Percentiles rank a stretch among this genome's conserved stretches.
These are phyloP conservation scores for Tenthredo amoena DNA, from an alignment of 2,888 invertebrate genomes.

Conservation along the genomic window DNA sequence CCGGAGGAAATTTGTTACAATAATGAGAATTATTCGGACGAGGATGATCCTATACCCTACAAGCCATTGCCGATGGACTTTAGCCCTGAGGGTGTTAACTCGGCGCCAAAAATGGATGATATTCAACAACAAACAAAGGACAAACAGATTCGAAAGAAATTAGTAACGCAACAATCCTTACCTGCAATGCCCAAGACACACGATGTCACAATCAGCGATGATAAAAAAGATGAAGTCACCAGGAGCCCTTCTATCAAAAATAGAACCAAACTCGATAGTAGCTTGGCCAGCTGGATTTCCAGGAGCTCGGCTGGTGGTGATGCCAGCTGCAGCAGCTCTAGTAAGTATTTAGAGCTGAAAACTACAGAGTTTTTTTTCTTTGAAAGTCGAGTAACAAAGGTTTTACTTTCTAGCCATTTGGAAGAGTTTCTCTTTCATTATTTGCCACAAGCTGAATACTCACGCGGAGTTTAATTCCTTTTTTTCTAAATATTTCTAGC, in stretches of 20 bases:
- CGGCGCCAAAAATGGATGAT: slow-evolving; percentile 66
- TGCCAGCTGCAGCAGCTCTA: slow-evolving; percentile 74
- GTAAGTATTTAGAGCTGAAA: slow-evolving; percentile 66
- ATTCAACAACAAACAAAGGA: slow-evolving; percentile 55
- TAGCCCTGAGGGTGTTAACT: slow-evolving; percentile 71
- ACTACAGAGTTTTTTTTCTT: background rate
- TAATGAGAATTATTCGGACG: slow-evolving; percentile 79
- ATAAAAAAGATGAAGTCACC: slow-evolving; percentile 73
- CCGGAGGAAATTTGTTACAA: slow-evolving; percentile 83
- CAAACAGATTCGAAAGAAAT: slow-evolving; percentile 71
- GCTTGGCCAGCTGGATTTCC: slow-evolving; percentile 81
- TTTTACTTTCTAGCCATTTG: background rate
- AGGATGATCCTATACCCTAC: slow-evolving; percentile 78
- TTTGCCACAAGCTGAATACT: background rate
- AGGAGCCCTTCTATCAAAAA: slow-evolving; percentile 75
- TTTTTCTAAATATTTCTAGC: slow-evolving; percentile 56
- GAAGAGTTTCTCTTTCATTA: background rate
- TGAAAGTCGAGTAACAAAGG: background rate
- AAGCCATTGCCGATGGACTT: slow-evolving; percentile 76
- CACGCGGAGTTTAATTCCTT: background rate
- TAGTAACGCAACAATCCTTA: slow-evolving; percentile 79
- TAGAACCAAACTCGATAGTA: slow-evolving; percentile 78
- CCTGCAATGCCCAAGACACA: slow-evolving; percentile 75
- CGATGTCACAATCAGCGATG: slow-evolving; percentile 67
- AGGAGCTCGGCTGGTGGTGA: slow-evolving; percentile 79